These are phyloP conservation scores for Cataglyphis rosenhaueri DNA, from an alignment of 2,888 invertebrate species.

Conservation along the genomic window DNA sequence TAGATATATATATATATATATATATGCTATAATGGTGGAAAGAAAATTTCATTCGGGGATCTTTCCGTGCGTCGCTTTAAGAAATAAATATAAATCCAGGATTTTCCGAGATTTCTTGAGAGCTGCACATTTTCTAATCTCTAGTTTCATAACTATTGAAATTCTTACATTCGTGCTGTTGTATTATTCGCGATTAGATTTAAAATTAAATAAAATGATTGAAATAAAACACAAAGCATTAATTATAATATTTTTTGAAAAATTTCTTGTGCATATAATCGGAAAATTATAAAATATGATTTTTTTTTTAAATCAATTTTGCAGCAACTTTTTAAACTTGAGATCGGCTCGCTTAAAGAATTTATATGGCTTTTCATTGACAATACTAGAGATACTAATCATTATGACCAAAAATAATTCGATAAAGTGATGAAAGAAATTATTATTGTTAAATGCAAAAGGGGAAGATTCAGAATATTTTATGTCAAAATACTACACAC, in stretches of 20 bases:
- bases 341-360: background rate
- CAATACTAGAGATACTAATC: background rate
- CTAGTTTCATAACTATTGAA: background rate
- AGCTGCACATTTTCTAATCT: background rate
- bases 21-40: background rate
- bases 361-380: background rate
- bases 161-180: background rate
- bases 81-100: constrained; percentile 9
- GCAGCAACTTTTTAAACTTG: background rate
- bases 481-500: background rate
- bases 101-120: background rate
- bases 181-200: background rate
- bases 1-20: too few relatives aligned
- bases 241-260: background rate
- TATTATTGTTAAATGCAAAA: background rate
- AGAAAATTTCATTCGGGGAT: constrained; percentile 17
- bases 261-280: background rate
- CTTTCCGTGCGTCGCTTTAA: background rate
- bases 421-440: background rate
- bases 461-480: background rate
- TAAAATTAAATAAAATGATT: background rate
- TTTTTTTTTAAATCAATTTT: background rate
- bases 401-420: background rate
- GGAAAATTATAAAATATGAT: background rate
- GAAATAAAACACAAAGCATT: background rate